Percentiles rank a stretch among this genome's conserved stretches.
phyloP scores from a whole-genome alignment of 2,888 invertebrate species.

The Noctuana brunneofusca region DNA sequence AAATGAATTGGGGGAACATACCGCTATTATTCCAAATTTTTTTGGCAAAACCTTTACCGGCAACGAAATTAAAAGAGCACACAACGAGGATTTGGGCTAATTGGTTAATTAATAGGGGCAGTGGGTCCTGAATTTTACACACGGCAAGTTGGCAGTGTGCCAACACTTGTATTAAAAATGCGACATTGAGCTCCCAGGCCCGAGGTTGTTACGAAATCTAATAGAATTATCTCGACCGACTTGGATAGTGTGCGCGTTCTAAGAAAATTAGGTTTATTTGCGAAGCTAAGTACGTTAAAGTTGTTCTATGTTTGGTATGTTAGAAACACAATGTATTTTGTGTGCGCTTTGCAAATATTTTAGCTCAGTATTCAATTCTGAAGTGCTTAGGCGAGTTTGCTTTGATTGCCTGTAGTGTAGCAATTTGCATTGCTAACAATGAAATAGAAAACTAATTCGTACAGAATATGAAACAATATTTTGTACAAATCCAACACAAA shows the following conservation, averaged over 20 bases:
- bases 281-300: constrained; percentile 9
- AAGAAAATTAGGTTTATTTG: constrained; percentile 23
- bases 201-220: constrained; percentile 25
- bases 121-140: constrained; percentile 63
- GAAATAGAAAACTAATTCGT: background rate
- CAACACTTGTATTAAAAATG: constrained; percentile 63
- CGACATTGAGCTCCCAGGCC: constrained; percentile 22
- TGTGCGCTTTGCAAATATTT: background rate
- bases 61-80: constrained; percentile 70
- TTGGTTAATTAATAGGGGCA: constrained; percentile 79
- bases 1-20: constrained; percentile 58
- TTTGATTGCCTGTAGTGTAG: background rate
- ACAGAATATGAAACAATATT: background rate
- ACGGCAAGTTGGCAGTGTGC: constrained; percentile 66
- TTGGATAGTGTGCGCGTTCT: constrained; percentile 16
- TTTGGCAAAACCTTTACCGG: constrained; percentile 57
- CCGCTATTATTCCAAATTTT: constrained; percentile 55
- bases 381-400: background rate
- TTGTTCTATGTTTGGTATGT: constrained; percentile 6
- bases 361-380: background rate
- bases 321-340: background rate
- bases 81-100: constrained; percentile 69
- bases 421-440: background rate
- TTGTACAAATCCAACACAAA: background rate
- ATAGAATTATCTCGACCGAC: constrained; percentile 22